These are phyloP conservation scores for Cinclus cinclus DNA, from an alignment of 2,113 vertebrate species.

Conservation along the genomic window DNA sequence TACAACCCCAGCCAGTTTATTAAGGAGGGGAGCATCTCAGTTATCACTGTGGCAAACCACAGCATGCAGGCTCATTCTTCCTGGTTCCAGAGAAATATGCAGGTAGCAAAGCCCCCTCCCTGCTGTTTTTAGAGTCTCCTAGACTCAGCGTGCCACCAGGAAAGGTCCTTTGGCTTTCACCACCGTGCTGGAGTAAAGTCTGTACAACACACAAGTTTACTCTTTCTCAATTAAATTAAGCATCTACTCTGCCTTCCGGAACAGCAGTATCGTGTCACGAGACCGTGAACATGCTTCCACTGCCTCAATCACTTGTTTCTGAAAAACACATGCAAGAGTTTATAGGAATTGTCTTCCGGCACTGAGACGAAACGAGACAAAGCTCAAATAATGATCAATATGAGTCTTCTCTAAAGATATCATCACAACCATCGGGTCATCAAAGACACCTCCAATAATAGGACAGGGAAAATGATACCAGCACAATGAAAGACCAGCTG, in stretches of 20 bases:
- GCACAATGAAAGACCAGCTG: conserved; percentile 33
- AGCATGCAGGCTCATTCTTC: background rate
- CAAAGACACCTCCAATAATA: background rate
- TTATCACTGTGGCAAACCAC: background rate
- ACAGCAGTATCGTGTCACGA: fast-evolving
- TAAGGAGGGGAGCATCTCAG: background rate
- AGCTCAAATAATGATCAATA: background rate
- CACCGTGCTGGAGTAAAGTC: background rate
- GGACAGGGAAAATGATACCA: background rate
- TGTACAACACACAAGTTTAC: background rate
- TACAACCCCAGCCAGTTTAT: background rate
- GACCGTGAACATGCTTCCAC: background rate
- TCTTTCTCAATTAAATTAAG: background rate
- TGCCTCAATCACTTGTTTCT: background rate
- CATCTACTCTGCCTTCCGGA: background rate
- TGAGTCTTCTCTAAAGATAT: background rate
- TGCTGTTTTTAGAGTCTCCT: background rate
- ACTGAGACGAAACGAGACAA: background rate
- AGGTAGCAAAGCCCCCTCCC: background rate
- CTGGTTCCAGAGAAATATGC: background rate
- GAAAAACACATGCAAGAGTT: background rate
- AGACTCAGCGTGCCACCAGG: fast-evolving
- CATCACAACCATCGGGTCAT: background rate
- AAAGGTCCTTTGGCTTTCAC: background rate
- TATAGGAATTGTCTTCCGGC: background rate